phyloP scores from a whole-genome alignment of 2,113 vertebrate genomes.

The Caloenas nicobarica region DNA sequence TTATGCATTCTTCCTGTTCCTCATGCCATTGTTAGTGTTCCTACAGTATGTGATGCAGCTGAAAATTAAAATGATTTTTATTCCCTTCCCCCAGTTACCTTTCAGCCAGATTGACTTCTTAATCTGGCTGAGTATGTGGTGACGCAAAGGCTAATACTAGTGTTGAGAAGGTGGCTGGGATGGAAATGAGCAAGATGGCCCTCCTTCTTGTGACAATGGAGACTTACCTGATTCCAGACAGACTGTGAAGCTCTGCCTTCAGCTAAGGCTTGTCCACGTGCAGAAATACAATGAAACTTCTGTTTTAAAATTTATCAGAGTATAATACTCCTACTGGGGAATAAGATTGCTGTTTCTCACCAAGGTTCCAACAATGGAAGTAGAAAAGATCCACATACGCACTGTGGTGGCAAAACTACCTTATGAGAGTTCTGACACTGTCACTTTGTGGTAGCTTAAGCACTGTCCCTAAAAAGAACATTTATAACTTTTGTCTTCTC shows the following conservation, averaged over 20 bases:
- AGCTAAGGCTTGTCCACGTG: neutral
- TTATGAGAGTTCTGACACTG: neutral
- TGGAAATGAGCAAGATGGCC: rapidly evolving
- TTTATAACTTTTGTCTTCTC: rapidly evolving
- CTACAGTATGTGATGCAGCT: neutral
- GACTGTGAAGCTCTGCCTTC: neutral
- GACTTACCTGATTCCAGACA: neutral
- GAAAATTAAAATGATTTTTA: neutral
- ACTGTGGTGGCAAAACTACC: neutral
- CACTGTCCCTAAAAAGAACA: neutral
- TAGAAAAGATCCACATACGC: rapidly evolving
- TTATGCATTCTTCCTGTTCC: neutral
- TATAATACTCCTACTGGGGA: neutral
- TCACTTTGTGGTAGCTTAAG: neutral
- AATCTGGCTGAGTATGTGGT: neutral
- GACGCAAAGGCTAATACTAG: neutral
- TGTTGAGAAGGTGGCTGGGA: neutral
- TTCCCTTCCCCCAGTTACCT: neutral
- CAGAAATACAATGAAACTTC: neutral
- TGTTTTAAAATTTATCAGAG: neutral
- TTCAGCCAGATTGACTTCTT: neutral
- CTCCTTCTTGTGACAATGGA: neutral
- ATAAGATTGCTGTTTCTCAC: neutral
- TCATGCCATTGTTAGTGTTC: neutral
- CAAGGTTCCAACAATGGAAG: neutral